Percentiles rank a stretch among this genome's conserved stretches.
phyloP scores from a whole-genome alignment of 2,113 vertebrate species.

The Hippopotamus amphibius region DNA sequence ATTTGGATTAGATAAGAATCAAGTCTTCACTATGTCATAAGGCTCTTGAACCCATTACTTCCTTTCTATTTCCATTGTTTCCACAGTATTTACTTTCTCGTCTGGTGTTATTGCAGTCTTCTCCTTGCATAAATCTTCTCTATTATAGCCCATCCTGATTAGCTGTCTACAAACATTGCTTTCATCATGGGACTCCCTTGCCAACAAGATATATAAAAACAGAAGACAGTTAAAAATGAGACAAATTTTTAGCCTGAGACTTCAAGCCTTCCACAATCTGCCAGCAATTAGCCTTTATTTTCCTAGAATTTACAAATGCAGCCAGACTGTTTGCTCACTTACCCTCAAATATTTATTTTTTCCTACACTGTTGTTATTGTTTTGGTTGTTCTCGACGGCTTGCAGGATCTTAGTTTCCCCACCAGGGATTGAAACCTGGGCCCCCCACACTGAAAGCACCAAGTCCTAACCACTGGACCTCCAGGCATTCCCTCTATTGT shows the following conservation, averaged over 20 bases:
- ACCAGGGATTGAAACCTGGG: too few relatives aligned
- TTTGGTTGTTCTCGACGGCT: too few relatives aligned
- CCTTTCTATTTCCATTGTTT: background rate
- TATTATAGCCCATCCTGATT: background rate
- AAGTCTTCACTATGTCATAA: background rate
- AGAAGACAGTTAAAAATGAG: background rate
- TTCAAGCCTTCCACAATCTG: background rate
- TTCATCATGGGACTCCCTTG: background rate
- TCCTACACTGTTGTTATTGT: background rate
- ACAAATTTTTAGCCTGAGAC: background rate
- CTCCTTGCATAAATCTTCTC: background rate
- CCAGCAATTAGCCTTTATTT: background rate
- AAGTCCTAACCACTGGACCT: too few relatives aligned
- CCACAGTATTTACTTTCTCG: background rate
- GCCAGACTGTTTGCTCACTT: background rate
- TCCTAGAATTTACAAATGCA: background rate
- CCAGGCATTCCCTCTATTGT: too few relatives aligned
- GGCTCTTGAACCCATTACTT: background rate
- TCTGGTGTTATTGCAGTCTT: background rate
- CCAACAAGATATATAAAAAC: conserved; percentile 10
- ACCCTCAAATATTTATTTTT: background rate
- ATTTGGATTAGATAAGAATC: background rate
- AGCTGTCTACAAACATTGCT: background rate
- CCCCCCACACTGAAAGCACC: too few relatives aligned
- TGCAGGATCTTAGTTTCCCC: too few relatives aligned